phyloP scores from a whole-genome alignment of 2,113 vertebrate species.

The Acanthisitta chloris region DNA sequence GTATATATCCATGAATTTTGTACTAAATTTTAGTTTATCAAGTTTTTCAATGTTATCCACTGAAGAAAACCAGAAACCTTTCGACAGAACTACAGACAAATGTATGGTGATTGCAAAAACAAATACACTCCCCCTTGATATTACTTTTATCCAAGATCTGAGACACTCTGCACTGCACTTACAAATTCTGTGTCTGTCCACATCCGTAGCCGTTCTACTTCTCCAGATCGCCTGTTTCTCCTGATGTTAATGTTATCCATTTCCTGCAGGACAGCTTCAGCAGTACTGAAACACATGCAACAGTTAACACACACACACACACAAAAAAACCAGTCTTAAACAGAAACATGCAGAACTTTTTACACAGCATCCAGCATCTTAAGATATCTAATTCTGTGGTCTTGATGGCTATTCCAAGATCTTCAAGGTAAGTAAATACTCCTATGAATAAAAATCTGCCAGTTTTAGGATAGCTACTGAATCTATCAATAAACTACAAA shows the following conservation, averaged over 20 bases:
- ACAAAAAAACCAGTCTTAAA: not conserved
- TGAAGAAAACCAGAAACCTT: not conserved
- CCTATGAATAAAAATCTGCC: not conserved
- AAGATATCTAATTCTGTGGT: no score
- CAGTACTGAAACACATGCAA: conserved; percentile 79
- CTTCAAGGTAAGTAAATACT: not conserved
- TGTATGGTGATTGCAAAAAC: not conserved
- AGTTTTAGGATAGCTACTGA: not conserved
- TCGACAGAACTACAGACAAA: not conserved
- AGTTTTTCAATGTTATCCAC: not conserved
- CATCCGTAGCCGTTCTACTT: conserved; percentile 97
- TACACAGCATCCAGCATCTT: not conserved
- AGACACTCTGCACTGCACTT: conserved; percentile 61
- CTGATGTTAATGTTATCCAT: conserved; percentile 99
- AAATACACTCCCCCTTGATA: rapidly evolving
- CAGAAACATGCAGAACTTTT: not conserved
- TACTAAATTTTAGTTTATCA: not conserved
- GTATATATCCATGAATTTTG: not conserved
- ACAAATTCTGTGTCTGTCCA: conserved; percentile 98
- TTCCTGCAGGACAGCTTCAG: conserved; percentile 96
- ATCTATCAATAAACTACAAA: not conserved
- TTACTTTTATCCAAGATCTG: not conserved
- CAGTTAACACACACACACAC: not conserved
- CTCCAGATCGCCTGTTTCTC: conserved; percentile 85
- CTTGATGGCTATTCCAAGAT: not conserved